Percentiles rank a stretch among this genome's conserved stretches.
Conservation (phyloP, 2,888 invertebrate genomes). For the Agrenia bidenticulata region DNA sequence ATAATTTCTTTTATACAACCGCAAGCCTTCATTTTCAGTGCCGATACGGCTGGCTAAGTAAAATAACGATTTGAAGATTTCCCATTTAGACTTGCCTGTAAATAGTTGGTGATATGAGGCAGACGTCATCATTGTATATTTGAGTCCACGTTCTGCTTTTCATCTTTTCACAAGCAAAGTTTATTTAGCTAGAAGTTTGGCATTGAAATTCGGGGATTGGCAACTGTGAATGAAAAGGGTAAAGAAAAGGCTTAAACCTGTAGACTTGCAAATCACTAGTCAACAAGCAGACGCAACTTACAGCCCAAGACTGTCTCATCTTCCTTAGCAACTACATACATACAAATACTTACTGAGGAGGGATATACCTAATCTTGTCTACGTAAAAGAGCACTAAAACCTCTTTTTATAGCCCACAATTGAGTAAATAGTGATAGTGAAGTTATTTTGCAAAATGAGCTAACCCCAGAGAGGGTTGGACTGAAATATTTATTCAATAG, state of each 20-base stretch:
- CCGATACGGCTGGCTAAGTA: too few species aligned
- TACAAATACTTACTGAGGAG: not conserved
- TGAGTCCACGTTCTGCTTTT: slow-evolving; percentile 3
- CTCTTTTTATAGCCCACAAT: slow-evolving; percentile 10
- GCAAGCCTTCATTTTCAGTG: too few species aligned
- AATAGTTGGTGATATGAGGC: too few species aligned
- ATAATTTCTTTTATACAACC: too few species aligned
- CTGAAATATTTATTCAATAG: too few species aligned
- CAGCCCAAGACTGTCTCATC: not conserved
- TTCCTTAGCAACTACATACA: not conserved
- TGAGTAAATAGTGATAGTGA: not conserved
- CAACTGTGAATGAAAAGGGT: slow-evolving; percentile 16
- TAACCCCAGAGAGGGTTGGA: too few species aligned
- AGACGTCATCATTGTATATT: not conserved
- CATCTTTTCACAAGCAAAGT: not conserved
- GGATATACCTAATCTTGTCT: not conserved
- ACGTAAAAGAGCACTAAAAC: not conserved
- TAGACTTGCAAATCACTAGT: not conserved
- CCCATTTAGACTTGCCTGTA: too few species aligned
- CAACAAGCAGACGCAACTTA: not conserved
- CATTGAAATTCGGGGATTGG: slow-evolving; percentile 21
- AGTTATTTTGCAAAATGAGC: too few species aligned
- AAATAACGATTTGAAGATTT: too few species aligned
- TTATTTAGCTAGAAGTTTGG: slow-evolving; percentile 14
- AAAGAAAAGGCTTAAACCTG: not conserved